Evolutionary conservation across 1,140 invertebrate genomes (phyloP).

Genomic region (Neodiprion lecontei): DNA sequence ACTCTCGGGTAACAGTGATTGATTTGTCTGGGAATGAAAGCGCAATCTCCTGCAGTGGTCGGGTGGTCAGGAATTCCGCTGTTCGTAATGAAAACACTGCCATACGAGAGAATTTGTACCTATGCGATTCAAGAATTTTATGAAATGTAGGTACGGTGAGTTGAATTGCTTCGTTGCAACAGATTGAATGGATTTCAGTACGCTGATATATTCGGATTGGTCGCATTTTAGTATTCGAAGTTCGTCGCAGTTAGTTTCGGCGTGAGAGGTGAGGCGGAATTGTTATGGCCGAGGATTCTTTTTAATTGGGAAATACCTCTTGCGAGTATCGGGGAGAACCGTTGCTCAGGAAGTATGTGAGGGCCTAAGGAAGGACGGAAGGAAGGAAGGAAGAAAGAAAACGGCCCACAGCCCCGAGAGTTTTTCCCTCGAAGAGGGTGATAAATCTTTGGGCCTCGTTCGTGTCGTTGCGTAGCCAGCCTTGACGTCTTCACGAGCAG

Average conservation of each 20-base stretch:
- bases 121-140: too few species aligned
- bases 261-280: neutral
- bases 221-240: neutral
- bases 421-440: conserved; percentile 17
- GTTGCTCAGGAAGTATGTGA: too few species aligned
- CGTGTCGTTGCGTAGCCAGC: conserved; percentile 27
- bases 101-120: neutral
- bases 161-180: too few species aligned
- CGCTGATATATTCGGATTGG: too few species aligned
- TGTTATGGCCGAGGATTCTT: neutral
- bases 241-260: neutral
- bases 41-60: conserved; percentile 8
- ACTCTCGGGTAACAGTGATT: neutral
- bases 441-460: conserved; percentile 27
- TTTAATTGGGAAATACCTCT: neutral
- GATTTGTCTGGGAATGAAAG: conserved; percentile 10
- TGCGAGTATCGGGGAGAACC: neutral
- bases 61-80: conserved; percentile 30
- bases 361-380: neutral
- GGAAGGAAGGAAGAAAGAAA: conserved; percentile 17
- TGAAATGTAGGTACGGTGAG: too few species aligned
- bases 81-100: neutral
- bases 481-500: conserved; percentile 40
- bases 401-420: neutral
- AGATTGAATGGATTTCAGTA: too few species aligned